Evolutionary conservation across 1,140 invertebrate species (phyloP).

Genomic region (Nilaparvata lugens): DNA sequence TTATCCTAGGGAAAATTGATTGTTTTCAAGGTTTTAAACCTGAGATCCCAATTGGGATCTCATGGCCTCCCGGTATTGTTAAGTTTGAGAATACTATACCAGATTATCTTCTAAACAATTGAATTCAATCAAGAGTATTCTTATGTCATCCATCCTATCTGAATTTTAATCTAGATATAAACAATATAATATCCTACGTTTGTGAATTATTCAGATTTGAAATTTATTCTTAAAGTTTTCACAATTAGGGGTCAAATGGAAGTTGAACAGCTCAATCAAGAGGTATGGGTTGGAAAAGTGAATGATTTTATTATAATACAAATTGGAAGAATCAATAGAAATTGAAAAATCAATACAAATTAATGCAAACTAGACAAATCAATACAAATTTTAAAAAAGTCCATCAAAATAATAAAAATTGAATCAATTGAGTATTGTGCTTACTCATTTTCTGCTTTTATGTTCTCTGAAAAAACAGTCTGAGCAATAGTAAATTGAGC

Average conservation of each 20-base stretch:
- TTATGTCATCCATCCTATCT: no score
- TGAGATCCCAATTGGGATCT: neutral
- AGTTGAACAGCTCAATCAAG: no score
- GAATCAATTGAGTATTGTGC: neutral
- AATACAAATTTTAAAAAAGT: neutral
- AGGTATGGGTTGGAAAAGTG: no score
- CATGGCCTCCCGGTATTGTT: neutral
- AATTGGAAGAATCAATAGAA: neutral
- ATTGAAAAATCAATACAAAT: neutral
- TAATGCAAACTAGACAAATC: neutral
- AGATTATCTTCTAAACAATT: no score
- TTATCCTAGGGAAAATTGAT: neutral
- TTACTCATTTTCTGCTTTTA: neutral
- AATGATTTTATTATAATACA: no score
- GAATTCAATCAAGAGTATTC: no score
- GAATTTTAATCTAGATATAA: no score
- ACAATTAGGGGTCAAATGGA: no score
- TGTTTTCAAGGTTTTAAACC: neutral
- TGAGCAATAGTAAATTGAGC: neutral
- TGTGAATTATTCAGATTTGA: neutral
- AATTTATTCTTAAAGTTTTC: neutral
- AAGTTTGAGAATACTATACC: no score
- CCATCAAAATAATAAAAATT: neutral
- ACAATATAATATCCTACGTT: no score
- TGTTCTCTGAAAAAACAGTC: neutral